Evolutionary conservation across 2,797 vertebrate genomes (phyloP), one percentile per base, ranked within the genome.

Genomic region (Pangasius sanitwongsei): DNA sequence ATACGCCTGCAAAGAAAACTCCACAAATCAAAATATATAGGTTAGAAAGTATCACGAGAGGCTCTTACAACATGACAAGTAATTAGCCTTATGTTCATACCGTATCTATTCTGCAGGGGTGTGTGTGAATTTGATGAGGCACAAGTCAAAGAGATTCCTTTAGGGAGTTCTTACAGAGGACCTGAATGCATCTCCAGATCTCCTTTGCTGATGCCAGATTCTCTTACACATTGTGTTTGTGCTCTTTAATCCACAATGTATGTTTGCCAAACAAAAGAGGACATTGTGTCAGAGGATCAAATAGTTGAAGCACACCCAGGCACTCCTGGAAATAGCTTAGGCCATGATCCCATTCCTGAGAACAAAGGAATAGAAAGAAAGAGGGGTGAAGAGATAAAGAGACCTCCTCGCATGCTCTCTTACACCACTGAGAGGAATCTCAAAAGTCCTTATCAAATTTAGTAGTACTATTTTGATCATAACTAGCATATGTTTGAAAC

Each of bases 281-380:
- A 63, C 89, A 88, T 89, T 87, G 88, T 94, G 83, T 90, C 53
- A 92, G 57, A 87, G 90, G 91, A 94, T 93, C 80, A 93, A 92
- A 93, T 92, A 85, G 84, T 93, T 86, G 77, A 90, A 93, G 87
- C 91, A 92, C 92, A 87, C 90, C 92, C 91, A 90, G 63, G 89
- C 83, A 88, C 70, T 91, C 89, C 90, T 50, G 83, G 78, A 86
- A 81, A 61, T 37, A 70, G 57, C 87, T 88, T 77, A 88, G 87
- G 86, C 88, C 88, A 88, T 86, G 70, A 82, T 92, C 70, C 90
- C 91, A 88, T 94, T 92, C 69, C 78, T 78, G 70, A 83, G 85
- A 87, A 57, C 75, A 91, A 91, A 89, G 90, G 86, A 90, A 87
- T 87, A 88, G 91, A 86, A 87, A 87, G 89, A 87, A 87, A 88